Conservation (phyloP, 1,140 invertebrate species). For the Capitella teleta region DNA sequence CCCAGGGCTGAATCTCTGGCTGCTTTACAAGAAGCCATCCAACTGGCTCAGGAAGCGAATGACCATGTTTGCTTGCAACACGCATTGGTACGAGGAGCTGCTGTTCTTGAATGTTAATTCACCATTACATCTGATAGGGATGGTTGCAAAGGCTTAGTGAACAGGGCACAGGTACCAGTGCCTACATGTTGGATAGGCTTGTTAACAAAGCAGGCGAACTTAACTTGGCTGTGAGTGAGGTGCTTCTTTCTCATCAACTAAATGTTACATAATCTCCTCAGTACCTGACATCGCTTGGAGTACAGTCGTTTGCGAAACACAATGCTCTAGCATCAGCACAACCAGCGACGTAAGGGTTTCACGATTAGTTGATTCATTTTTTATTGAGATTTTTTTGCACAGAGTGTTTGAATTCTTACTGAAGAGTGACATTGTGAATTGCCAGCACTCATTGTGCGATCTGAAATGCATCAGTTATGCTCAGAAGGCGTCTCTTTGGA, state of each 20-base stretch:
- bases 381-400: constrained; percentile 10
- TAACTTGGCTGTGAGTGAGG: constrained; percentile 31
- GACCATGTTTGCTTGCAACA: constrained; percentile 75
- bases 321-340: constrained; percentile 27
- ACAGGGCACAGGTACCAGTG: constrained; percentile 27
- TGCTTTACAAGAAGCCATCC: constrained; percentile 71
- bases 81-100: constrained; percentile 48
- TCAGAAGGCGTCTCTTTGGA: constrained; percentile 72
- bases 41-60: constrained; percentile 73
- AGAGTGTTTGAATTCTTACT: constrained; percentile 59
- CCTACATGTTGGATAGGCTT: constrained; percentile 49
- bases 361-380: constrained; percentile 1
- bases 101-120: not conserved
- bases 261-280: constrained; percentile 27
- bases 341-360: constrained; percentile 29
- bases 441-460: constrained; percentile 68
- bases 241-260: no score
- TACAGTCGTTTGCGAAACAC: constrained; percentile 51
- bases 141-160: constrained; percentile 39
- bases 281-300: constrained; percentile 53
- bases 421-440: constrained; percentile 74
- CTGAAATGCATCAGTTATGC: constrained; percentile 64
- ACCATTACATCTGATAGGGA: constrained; percentile 20
- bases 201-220: constrained; percentile 51
- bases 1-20: constrained; percentile 61